Conservation (phyloP, 1,140 invertebrate genomes). For the Drosophila kikkawai region DNA sequence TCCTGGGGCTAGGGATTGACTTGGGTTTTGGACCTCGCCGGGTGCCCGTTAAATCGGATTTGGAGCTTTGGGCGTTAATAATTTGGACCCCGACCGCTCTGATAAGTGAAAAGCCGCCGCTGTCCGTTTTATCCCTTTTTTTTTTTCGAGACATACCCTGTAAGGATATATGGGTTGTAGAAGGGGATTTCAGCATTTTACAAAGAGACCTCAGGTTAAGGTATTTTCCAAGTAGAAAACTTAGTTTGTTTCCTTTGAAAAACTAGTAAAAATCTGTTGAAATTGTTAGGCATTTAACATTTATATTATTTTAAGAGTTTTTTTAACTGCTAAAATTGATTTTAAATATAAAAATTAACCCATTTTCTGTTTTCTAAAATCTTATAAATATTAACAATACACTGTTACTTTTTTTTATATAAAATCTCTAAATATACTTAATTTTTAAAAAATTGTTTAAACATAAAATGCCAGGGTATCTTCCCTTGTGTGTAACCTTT, state of each 20-base stretch:
- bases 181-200: too few relatives aligned
- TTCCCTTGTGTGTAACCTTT: too few relatives aligned
- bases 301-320: background rate
- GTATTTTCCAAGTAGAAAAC: background rate
- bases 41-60: constrained; percentile 70
- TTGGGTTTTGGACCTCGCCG: background rate
- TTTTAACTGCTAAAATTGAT: too few relatives aligned
- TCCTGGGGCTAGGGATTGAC: background rate
- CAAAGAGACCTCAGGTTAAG: background rate
- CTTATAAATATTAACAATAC: background rate
- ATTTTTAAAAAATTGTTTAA: background rate
- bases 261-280: background rate
- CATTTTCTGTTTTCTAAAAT: background rate
- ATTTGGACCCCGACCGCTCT: constrained; percentile 68
- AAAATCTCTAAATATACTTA: background rate
- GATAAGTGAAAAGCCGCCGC: constrained; percentile 70
- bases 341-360: too few relatives aligned
- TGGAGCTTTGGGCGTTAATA: constrained; percentile 79
- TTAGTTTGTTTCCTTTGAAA: background rate
- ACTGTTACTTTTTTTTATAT: background rate
- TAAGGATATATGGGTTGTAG: background rate
- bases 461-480: constrained; percentile 5
- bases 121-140: constrained; percentile 63
- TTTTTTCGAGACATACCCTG: constrained; percentile 27
- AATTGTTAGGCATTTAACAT: background rate